These are phyloP conservation scores for Hemiscyllium ocellatum DNA, from an alignment of 2,113 vertebrate genomes.

Conservation along the genomic window DNA sequence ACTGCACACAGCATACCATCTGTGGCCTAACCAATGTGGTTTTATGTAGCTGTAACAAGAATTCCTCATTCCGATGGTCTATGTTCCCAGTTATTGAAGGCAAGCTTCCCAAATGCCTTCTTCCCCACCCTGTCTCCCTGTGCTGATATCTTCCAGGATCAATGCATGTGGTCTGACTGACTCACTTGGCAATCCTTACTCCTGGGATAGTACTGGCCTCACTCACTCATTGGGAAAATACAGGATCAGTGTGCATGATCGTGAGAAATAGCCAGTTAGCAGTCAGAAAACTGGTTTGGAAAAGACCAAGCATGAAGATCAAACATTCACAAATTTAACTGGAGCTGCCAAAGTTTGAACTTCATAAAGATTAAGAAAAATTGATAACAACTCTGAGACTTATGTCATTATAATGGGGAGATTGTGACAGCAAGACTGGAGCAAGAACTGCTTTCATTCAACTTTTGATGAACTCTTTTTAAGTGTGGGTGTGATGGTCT, in stretches of 20 bases:
- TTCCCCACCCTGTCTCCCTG: no score
- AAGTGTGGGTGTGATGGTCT: no score
- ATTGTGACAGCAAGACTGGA: neutral
- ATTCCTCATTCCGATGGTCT: no score
- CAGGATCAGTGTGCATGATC: neutral
- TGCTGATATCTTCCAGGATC: no score
- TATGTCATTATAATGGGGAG: neutral
- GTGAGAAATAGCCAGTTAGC: neutral
- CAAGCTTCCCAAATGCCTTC: no score
- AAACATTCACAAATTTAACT: neutral
- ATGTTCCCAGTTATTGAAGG: no score
- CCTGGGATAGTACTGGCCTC: neutral
- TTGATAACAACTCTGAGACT: neutral
- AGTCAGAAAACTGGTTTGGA: neutral
- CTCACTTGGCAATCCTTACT: neutral
- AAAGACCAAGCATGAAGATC: neutral
- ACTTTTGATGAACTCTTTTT: neutral
- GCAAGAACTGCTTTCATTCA: neutral
- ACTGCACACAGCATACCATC: no score
- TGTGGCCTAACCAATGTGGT: no score
- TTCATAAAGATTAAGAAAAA: neutral
- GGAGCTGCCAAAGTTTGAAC: neutral
- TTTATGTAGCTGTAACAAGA: no score
- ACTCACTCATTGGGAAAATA: neutral
- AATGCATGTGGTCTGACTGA: no score